Base-by-base conservation (phyloP, 2,888 invertebrate species). In the Cataglyphis cursor region DNA sequence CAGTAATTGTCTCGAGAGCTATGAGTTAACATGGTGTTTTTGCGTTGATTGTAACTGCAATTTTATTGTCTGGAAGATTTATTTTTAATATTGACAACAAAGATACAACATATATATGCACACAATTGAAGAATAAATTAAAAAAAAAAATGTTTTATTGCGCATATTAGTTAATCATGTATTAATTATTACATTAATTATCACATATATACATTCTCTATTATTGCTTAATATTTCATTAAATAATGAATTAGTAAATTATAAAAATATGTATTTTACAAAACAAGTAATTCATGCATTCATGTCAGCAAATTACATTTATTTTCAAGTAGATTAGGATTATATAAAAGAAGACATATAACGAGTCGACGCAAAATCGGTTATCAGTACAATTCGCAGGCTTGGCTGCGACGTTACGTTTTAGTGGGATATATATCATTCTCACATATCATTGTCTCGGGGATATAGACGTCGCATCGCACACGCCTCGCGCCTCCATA, bases 391-490 rank as follows among this genome's bases (percentile, higher is more conserved):
- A 81, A 85, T 85, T 89, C 86, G 83, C 85, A 83, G 85, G 68
- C 74, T 54, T 66, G 85, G 70, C 85, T 87, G 88, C 35, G 44
- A 78, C 54, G 59, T 70, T 41, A 83, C 86, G 81, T 73, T 85
- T 81, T 57, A 80, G 82, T 82, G 82, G 86, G 88, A 85, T 82
- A 85, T 87, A 94, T 95, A 95, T 94, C 93, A 92, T 94, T 89
- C 85, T 94, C 94, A 94, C 95, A 94, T 95, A 95, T 95, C 94
- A 94, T 94, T 94, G 94, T 94, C 93, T 93, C 90, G 93, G 91
- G 91, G 93, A 94, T 93, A 93, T 94, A 94, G 94, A 94, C 94
- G 93, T 95, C 92, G 93, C 88, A 90, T 90, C 90, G 88, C 89
- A 41, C 62, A 81, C 89, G 65, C 87, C 91, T 87, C 91, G 85